These are phyloP conservation scores for Centroberyx gerrardi DNA, from an alignment of 2,797 vertebrate genomes.

Conservation along the genomic window DNA sequence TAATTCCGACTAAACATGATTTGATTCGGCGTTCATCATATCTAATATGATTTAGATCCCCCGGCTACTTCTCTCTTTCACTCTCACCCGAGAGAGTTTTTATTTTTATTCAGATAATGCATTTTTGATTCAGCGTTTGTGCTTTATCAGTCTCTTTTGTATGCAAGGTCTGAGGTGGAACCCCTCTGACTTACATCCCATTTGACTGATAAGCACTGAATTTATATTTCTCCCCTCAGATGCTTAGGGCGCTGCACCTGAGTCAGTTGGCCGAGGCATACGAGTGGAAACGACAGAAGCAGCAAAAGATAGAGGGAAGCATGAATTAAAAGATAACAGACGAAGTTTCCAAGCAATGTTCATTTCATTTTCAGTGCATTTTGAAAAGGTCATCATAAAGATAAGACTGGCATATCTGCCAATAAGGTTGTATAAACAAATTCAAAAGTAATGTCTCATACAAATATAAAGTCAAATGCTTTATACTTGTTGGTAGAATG, in stretches of 20 bases:
- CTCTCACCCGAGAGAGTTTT: background rate
- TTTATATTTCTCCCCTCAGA: constrained; percentile 55
- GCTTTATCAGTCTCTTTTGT: constrained; percentile 33
- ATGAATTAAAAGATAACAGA: constrained; percentile 71
- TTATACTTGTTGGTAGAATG: background rate
- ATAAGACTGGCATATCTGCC: constrained; percentile 40
- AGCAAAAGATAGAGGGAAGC: constrained; percentile 45
- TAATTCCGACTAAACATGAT: constrained; percentile 11
- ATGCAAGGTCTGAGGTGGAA: constrained; percentile 44
- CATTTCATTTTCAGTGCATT: constrained; percentile 58
- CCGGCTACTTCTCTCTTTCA: constrained; percentile 7
- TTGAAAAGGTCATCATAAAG: constrained; percentile 52
- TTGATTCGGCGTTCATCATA: constrained; percentile 33
- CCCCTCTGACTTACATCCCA: constrained; percentile 54
- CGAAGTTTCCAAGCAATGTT: constrained; percentile 49
- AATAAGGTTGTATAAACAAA: constrained; percentile 8
- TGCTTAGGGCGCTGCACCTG: constrained; percentile 6
- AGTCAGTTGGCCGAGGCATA: constrained; percentile 7
- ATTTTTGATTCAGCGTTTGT: constrained; percentile 45
- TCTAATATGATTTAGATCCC: constrained; percentile 31
- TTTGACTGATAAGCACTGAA: constrained; percentile 73
- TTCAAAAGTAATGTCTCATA: background rate
- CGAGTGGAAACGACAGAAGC: constrained; percentile 5
- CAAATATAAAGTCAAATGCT: background rate
- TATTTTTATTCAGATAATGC: constrained; percentile 27